Evolutionary conservation across 2,113 vertebrate genomes (phyloP), one percentile per base, ranked within the genome.

Genomic region (Hippoglossus stenolepis): DNA sequence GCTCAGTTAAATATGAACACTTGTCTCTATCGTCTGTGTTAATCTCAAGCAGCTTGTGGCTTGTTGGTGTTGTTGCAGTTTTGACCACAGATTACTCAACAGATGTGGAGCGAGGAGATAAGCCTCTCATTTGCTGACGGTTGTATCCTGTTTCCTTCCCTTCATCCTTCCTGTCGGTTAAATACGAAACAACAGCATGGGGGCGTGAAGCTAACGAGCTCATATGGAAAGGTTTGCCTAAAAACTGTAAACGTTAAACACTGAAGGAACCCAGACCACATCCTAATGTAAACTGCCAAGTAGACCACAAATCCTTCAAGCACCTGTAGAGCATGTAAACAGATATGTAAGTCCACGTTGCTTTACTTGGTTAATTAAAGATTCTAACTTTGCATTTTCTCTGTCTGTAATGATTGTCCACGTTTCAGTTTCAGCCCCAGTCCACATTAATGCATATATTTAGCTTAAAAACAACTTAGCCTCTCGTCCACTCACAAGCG

Each of bases 81-180:
- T 24, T 17, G 11, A 58, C 51, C 18, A 6, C 54, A 54, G 31
- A 79, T 79, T 61, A 62, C 35, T 67, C 20, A 68, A 68, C 60
- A 78, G 67, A 72, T 63, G 82, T 63, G 54, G 10, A 21, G 23
- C 11, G 2, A n/a, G 3, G 20, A 26, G 26, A 65, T 63, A 40
- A 68, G 21, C 15, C 8, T 38, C 18, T 54, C 28, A 3, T 57
- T 65, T 54, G 66, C 57, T 65, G 56, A 70, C 53, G 23, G 51
- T 59, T 70, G 47, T 35, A 63, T 73, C 57, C 28, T 64, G 45
- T 20, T 66, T 73, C 68, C 68, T 80, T 82, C 73, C 59, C 31
- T 45, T 57, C 10, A 35, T 23, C 23, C 51, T 66, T 77, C 53
- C 53, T 40, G 3, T 40, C 54, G 75, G 62, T 40, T 65, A 21